Percentiles rank a stretch among this genome's conserved stretches.
These are phyloP conservation scores for Brachyistius frenatus DNA, from an alignment of 2,113 vertebrate genomes.

Conservation along the genomic window DNA sequence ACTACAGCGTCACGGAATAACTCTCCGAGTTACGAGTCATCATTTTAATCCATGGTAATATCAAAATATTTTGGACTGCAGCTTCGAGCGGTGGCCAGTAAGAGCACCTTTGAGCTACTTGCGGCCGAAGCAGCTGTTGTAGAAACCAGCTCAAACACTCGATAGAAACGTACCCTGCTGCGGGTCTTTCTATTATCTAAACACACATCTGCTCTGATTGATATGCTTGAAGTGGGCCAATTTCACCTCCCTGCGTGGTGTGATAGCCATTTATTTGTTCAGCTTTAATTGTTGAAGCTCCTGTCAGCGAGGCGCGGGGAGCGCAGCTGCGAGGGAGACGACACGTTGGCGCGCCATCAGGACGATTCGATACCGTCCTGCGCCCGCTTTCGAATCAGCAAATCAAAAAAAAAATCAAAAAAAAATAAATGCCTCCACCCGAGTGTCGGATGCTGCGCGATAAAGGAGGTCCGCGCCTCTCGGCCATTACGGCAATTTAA, in stretches of 20 bases:
- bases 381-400: constrained; percentile 48
- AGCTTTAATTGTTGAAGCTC: constrained; percentile 79
- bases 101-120: background rate
- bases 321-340: constrained; percentile 65
- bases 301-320: constrained; percentile 58
- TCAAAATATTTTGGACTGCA: no score
- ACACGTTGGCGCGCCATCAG: constrained; percentile 60
- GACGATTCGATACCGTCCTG: constrained; percentile 45
- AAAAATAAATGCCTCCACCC: constrained; percentile 15
- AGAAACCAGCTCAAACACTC: constrained; percentile 29
- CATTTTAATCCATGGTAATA: no score
- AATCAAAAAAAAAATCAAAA: constrained; percentile 6
- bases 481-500: constrained; percentile 33
- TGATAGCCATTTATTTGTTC: constrained; percentile 79
- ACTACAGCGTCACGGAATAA: no score
- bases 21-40: no score
- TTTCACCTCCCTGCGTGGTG: constrained; percentile 56
- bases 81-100: no score
- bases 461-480: constrained; percentile 43
- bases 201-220: constrained; percentile 74
- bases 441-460: constrained; percentile 36
- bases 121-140: constrained; percentile 14
- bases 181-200: constrained; percentile 64
- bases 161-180: constrained; percentile 41
- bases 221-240: constrained; percentile 74